phyloP scores from a whole-genome alignment of 1,140 invertebrate genomes.

The Nymphalis io region DNA sequence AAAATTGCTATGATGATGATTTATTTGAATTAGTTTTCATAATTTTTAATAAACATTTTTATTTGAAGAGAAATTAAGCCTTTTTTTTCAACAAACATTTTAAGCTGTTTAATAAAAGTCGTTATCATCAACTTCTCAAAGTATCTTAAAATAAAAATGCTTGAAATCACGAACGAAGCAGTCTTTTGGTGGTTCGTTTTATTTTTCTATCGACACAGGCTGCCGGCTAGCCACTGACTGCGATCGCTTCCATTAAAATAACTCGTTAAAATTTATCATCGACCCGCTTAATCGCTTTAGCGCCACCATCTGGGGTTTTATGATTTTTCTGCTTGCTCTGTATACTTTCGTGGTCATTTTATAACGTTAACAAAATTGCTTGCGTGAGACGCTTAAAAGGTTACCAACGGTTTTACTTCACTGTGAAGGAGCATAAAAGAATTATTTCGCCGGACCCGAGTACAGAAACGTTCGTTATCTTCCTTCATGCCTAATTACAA shows the following conservation, averaged over 20 bases:
- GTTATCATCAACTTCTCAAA: constrained; percentile 43
- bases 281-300: constrained; percentile 80
- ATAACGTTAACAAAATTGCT: constrained; percentile 72
- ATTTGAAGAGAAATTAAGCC: not conserved
- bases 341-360: constrained; percentile 77
- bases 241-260: constrained; percentile 80
- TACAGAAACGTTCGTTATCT: constrained; percentile 23
- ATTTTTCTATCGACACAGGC: constrained; percentile 77
- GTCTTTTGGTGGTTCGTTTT: constrained; percentile 71
- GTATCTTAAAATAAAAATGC: constrained; percentile 48
- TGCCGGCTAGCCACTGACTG: constrained; percentile 75
- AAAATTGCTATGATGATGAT: too few relatives aligned
- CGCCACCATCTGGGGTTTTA: constrained; percentile 80
- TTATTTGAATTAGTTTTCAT: not conserved
- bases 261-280: constrained; percentile 81
- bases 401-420: constrained; percentile 45
- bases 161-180: constrained; percentile 55
- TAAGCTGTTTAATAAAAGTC: constrained; percentile 39
- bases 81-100: constrained; percentile 24
- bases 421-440: constrained; percentile 33
- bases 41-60: not conserved
- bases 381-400: constrained; percentile 54
- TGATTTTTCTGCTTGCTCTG: constrained; percentile 79
- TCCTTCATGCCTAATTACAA: constrained; percentile 49
- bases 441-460: constrained; percentile 16